These are phyloP conservation scores for Microplitis deprimator DNA, from an alignment of 2,888 invertebrate genomes.

Conservation along the genomic window DNA sequence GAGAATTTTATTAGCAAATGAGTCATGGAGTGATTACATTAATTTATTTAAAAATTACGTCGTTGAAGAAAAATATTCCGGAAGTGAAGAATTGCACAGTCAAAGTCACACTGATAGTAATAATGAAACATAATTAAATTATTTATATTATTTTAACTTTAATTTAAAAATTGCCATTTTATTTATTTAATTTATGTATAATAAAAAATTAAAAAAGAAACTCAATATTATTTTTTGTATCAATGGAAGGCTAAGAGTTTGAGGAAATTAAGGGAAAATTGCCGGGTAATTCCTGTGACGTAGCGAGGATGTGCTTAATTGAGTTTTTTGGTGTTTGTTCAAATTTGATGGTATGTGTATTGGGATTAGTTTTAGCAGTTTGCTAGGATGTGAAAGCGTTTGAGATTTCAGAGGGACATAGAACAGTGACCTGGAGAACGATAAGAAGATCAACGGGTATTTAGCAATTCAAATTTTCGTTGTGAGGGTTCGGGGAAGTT, in stretches of 20 bases:
- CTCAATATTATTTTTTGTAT: not conserved
- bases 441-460: not conserved
- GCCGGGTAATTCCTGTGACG: no score
- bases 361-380: not conserved
- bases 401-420: not conserved
- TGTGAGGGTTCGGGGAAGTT: not conserved
- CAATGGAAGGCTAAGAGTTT: not conserved
- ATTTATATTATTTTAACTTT: not conserved
- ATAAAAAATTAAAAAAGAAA: conserved; percentile 10
- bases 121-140: not conserved
- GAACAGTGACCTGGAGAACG: not conserved
- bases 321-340: no score
- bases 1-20: conserved; percentile 59
- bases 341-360: not conserved
- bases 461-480: not conserved
- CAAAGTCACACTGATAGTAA: not conserved
- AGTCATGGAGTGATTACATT: conserved; percentile 59
- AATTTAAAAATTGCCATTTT: conserved; percentile 42
- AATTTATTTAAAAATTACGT: conserved; percentile 59
- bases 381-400: not conserved
- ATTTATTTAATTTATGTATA: conserved; percentile 41
- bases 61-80: conserved; percentile 51
- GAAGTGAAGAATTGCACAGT: conserved; percentile 1
- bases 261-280: no score
- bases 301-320: no score